Evolutionary conservation across 2,797 vertebrate species (phyloP), one percentile per base, ranked within the genome.

Genomic region (Clarias pachynema): DNA sequence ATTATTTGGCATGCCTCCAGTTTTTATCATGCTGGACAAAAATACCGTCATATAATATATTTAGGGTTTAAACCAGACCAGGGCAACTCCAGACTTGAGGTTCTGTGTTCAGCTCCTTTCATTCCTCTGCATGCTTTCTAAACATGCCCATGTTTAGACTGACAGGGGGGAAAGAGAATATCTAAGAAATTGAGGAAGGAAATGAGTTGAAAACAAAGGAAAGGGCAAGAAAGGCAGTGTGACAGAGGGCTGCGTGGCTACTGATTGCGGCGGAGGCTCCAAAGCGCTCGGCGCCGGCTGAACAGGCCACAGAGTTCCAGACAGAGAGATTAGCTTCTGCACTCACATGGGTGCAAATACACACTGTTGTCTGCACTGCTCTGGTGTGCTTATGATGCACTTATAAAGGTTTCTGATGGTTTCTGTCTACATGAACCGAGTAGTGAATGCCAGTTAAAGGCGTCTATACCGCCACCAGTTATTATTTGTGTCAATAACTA

Each of bases 101-200:
- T 62, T 84, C 16, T 74, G 26, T 79, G 77, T 65, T 84, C 40
- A 82, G 81, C 65, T 73, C 22, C 79, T 63, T 87, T 49, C 57
- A 29, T 63, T 63, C 57, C 73, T 75, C 12, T 82, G 57, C 57
- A 79, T 89, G 90, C 92, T 92, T 94, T 94, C 92, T 93, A 93
- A 94, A 92, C 91, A 94, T 86, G 93, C 93, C 92, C 93, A 92
- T 94, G 93, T 94, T 96, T 94, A 92, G 93, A 93, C 93, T 90
- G 15, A 72, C 91, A 85, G 89, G 87, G 87, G 91, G 89, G 79
- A 91, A 87, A 89, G 89, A 91, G 86, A 90, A 89, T 92, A 94
- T 95, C 90, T 92, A 91, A 95, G 94, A 95, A 95, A 94, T 92
- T 88, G 87, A 94, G 95, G 95, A 96, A 96, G 95, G 95, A 96